A percentile compares a stretch with the other conserved stretches of the same genome.
Conservation (phyloP, 2,888 invertebrate species). For the Psococerastis gibbosa region DNA sequence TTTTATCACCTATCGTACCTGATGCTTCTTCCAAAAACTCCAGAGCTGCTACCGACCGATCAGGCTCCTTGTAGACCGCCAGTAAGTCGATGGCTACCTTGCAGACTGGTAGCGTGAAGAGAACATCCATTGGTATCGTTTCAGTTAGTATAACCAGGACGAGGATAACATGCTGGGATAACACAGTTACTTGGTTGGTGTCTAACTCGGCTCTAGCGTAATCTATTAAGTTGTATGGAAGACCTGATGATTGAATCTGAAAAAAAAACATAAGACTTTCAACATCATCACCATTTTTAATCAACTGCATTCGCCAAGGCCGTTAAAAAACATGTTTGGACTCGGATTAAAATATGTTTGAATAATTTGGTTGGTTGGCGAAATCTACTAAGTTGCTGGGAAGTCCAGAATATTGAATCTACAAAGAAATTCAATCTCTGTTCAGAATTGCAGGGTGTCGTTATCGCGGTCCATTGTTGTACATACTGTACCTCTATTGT, state of each 20-base stretch:
- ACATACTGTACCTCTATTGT: no score
- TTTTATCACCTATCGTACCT: no score
- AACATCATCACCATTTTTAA: neutral
- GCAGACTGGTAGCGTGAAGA: conserved; percentile 1
- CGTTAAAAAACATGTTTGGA: no score
- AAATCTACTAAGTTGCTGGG: no score
- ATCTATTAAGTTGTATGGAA: neutral
- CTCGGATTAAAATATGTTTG: no score
- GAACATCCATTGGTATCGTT: neutral
- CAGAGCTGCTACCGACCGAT: neutral
- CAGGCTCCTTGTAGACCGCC: neutral
- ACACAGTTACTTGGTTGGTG: neutral
- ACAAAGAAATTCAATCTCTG: no score
- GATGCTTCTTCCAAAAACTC: conserved; percentile 3
- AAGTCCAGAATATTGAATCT: no score
- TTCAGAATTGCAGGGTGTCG: no score
- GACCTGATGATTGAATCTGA: neutral
- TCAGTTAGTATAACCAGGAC: conserved; percentile 1
- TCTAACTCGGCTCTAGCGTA: neutral
- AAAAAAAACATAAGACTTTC: neutral
- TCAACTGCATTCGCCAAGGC: no score
- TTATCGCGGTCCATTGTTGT: no score
- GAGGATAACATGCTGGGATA: conserved; percentile 2
- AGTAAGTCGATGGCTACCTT: conserved; percentile 1
- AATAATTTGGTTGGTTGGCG: no score